Conservation (phyloP, 2,113 vertebrate genomes). For the Euleptes europaea region DNA sequence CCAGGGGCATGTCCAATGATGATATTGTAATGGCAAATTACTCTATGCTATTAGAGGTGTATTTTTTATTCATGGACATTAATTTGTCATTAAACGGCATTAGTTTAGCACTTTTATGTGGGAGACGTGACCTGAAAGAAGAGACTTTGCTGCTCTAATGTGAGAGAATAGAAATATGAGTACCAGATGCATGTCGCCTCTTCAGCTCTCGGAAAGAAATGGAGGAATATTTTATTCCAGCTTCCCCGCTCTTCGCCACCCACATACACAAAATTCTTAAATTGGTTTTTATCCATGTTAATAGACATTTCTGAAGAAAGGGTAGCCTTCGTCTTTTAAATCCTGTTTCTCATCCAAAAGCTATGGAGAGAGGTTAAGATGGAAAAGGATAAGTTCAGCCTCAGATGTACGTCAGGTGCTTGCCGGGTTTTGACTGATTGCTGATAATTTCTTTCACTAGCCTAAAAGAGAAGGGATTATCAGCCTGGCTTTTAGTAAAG, state of each 20-base stretch:
- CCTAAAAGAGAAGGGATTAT: constrained; percentile 2
- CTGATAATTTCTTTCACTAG: neutral
- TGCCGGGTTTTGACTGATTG: constrained; percentile 15
- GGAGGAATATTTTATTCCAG: constrained; percentile 26
- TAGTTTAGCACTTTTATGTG: constrained; percentile 89
- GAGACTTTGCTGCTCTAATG: constrained; percentile 67
- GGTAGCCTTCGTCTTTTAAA: constrained; percentile 44
- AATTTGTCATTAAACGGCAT: constrained; percentile 90
- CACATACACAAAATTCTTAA: constrained; percentile 31
- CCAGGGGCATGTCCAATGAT: constrained; percentile 91
- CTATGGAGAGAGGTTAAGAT: constrained; percentile 13
- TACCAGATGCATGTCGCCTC: constrained; percentile 44
- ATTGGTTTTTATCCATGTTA: constrained; percentile 36
- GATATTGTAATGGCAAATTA: constrained; percentile 92
- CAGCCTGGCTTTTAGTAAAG: constrained; percentile 4
- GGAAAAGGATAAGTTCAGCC: constrained; percentile 11
- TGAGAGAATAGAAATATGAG: constrained; percentile 61
- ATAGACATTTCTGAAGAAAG: constrained; percentile 40
- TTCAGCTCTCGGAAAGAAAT: constrained; percentile 42
- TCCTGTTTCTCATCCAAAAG: constrained; percentile 18
- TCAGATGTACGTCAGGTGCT: neutral
- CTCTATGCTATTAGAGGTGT: constrained; percentile 88
- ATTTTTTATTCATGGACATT: constrained; percentile 91
- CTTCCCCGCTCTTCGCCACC: constrained; percentile 25
- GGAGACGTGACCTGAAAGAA: constrained; percentile 86